Evolutionary conservation across 2,888 invertebrate species (phyloP).

Genomic region (Archips xylosteana): DNA sequence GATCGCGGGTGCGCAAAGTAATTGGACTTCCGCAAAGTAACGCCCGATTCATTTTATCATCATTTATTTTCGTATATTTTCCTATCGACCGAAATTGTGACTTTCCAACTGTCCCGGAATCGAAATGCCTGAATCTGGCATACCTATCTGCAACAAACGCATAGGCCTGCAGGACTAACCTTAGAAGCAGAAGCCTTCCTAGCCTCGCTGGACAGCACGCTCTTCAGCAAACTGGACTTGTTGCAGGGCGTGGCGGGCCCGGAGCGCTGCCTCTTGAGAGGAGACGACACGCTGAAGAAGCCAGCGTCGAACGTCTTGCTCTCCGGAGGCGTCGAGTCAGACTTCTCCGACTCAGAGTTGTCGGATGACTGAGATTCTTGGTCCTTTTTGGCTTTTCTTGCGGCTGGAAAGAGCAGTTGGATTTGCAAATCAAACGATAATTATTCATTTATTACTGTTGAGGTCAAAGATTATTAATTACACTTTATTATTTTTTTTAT

Average conservation of each 20-base stretch:
- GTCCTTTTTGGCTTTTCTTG: slow-evolving; percentile 68
- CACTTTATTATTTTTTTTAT: too few species aligned
- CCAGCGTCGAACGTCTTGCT: slow-evolving; percentile 76
- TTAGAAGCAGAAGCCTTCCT: slow-evolving; percentile 68
- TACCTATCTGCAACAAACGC: too few species aligned
- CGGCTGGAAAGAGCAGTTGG: slow-evolving; percentile 57
- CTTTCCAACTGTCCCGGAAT: too few species aligned
- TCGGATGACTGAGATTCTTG: slow-evolving; percentile 44
- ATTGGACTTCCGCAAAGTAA: too few species aligned
- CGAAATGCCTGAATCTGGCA: too few species aligned
- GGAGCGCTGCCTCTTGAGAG: slow-evolving; percentile 59
- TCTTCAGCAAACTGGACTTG: slow-evolving; percentile 58
- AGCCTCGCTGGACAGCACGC: slow-evolving; percentile 74
- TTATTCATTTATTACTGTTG: too few species aligned
- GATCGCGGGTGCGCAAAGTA: too few species aligned
- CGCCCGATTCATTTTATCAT: too few species aligned
- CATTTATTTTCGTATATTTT: too few species aligned
- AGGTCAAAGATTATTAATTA: too few species aligned
- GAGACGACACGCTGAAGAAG: slow-evolving; percentile 76
- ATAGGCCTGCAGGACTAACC: slow-evolving; percentile 50
- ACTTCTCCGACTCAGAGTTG: not conserved
- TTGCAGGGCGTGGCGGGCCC: slow-evolving; percentile 47
- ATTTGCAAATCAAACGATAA: too few species aligned
- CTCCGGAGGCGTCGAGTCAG: slow-evolving; percentile 20
- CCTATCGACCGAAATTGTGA: too few species aligned